These are phyloP conservation scores for Stichodactyla helianthus DNA, from an alignment of 64 coral and sea anemone species.

Conservation along the genomic window DNA sequence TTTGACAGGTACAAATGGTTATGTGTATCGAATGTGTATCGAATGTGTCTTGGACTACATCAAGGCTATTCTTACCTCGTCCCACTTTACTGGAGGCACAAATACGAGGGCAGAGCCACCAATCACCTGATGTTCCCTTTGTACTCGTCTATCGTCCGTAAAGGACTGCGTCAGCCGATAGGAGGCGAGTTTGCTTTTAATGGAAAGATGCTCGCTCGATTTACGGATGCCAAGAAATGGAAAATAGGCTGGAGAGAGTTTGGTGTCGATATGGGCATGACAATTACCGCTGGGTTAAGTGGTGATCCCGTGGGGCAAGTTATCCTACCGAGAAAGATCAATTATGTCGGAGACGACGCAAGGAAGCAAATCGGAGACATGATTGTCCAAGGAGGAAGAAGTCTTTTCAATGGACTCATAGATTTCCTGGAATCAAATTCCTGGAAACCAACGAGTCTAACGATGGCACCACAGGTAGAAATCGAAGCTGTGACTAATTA, in stretches of 20 bases:
- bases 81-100: constrained; percentile 32
- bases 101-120: constrained; percentile 51
- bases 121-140: constrained; percentile 46
- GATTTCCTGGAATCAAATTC: neutral
- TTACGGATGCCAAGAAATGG: constrained; percentile 2
- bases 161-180: constrained; percentile 44
- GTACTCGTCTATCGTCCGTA: constrained; percentile 13
- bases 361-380: constrained; percentile 9
- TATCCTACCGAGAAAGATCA: neutral
- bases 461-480: neutral
- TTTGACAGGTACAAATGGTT: too few relatives aligned
- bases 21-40: constrained; percentile 37
- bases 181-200: constrained; percentile 55
- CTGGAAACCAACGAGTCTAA: neutral
- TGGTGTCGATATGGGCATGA: constrained; percentile 19
- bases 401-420: constrained; percentile 8
- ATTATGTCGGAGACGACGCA: constrained; percentile 13
- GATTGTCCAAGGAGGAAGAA: constrained; percentile 6
- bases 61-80: constrained; percentile 39
- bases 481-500: neutral
- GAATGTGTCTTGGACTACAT: constrained; percentile 33
- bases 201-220: neutral
- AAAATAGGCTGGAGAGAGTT: constrained; percentile 19
- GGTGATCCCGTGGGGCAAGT: neutral
- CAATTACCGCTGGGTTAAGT: neutral